Conservation (phyloP, 92 coral and sea anemone species). For the Phymanthus crucifer region DNA sequence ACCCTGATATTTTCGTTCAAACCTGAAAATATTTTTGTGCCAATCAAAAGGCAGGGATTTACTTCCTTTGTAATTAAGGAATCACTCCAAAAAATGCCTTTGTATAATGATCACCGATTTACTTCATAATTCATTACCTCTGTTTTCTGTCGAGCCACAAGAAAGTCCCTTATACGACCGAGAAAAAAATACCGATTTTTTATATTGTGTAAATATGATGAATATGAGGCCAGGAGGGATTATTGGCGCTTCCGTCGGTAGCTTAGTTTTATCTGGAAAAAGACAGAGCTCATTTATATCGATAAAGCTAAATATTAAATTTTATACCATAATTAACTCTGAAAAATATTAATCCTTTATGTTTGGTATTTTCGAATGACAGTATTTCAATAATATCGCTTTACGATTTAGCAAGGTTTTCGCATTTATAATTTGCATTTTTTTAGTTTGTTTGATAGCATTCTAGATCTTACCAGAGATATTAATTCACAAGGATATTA, state of each 20-base stretch:
- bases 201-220: conserved; percentile 1
- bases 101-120: not conserved
- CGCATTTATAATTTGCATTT: not conserved
- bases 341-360: not conserved
- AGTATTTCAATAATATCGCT: not conserved
- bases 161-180: not conserved
- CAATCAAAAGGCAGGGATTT: not conserved
- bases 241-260: conserved; percentile 22
- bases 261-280: not conserved
- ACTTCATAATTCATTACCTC: not conserved
- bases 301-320: not conserved
- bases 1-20: no score
- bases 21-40: not conserved
- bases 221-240: conserved; percentile 2
- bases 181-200: not conserved
- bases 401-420: not conserved
- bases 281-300: not conserved
- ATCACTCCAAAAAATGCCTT: not conserved
- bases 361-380: not conserved
- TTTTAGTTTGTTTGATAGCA: not conserved
- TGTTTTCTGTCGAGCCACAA: not conserved
- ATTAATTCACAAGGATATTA: not conserved
- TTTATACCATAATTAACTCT: not conserved
- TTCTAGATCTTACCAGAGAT: not conserved
- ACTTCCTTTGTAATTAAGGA: not conserved